These are phyloP conservation scores for Diplodus sargus DNA, from an alignment of 2,797 vertebrate genomes.

Conservation along the genomic window DNA sequence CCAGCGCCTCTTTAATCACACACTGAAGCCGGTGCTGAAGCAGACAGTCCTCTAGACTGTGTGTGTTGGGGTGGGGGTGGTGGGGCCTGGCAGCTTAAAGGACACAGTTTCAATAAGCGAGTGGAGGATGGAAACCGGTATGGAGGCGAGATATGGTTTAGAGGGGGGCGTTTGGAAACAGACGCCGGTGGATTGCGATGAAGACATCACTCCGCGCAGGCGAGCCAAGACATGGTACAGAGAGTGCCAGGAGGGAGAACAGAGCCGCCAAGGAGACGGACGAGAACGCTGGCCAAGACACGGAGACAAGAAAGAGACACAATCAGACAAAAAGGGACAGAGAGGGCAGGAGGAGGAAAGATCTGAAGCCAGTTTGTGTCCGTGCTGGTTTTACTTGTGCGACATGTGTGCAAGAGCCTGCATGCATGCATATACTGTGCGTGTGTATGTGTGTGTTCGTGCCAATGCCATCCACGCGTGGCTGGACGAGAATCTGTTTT, in stretches of 20 bases:
- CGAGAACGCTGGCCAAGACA: constrained; percentile 44
- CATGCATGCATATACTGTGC: neutral
- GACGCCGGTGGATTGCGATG: constrained; percentile 43
- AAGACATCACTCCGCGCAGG: constrained; percentile 58
- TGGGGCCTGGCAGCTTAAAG: constrained; percentile 18
- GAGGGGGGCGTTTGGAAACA: constrained; percentile 18
- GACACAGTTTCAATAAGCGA: constrained; percentile 29
- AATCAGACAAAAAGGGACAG: constrained; percentile 33
- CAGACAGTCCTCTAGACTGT: constrained; percentile 22
- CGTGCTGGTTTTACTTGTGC: neutral
- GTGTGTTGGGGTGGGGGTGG: neutral
- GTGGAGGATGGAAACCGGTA: constrained; percentile 21
- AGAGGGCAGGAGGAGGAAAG: constrained; percentile 11
- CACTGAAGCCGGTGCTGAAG: neutral
- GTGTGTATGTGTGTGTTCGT: neutral
- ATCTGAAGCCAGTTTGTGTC: constrained; percentile 4
- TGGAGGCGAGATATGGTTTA: constrained; percentile 19
- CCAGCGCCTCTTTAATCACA: constrained; percentile 36
- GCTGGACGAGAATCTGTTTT: constrained; percentile 34
- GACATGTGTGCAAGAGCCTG: constrained; percentile 6
- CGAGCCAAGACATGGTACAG: constrained; percentile 43
- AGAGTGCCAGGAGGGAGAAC: constrained; percentile 43
- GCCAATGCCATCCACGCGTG: constrained; percentile 13
- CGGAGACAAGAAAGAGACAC: constrained; percentile 19
- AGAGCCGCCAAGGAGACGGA: constrained; percentile 49